A percentile compares a stretch with the other conserved stretches of the same genome.
Conservation (phyloP, 2,113 vertebrate genomes). For the Eptesicus fuscus region DNA sequence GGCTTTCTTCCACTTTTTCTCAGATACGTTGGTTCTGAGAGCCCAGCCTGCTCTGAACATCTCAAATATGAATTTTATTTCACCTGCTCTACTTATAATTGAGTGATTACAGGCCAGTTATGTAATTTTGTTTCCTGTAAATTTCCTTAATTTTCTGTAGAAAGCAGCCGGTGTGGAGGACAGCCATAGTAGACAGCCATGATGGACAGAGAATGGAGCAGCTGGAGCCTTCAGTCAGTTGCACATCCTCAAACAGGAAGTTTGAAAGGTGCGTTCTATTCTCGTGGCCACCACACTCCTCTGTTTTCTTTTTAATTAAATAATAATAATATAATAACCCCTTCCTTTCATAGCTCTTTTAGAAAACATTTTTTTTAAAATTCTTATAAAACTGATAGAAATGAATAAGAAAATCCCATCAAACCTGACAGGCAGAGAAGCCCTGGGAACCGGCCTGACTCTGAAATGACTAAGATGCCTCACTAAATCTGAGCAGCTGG, state of each 20-base stretch:
- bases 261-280: background rate
- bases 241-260: background rate
- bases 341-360: background rate
- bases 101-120: background rate
- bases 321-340: background rate
- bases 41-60: background rate
- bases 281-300: background rate
- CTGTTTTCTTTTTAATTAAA: background rate
- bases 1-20: background rate
- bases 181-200: background rate
- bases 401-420: background rate
- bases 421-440: constrained; percentile 19
- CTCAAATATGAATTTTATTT: background rate
- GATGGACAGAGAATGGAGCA: too few species aligned
- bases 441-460: background rate
- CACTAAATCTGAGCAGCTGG: background rate
- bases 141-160: background rate
- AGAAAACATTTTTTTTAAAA: background rate
- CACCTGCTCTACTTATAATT: background rate
- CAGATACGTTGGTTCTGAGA: background rate
- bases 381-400: background rate
- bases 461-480: background rate
- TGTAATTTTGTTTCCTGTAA: background rate
- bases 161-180: background rate
- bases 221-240: background rate